Base-by-base conservation (phyloP, 1,140 invertebrate genomes). In the Drosophila azteca region DNA sequence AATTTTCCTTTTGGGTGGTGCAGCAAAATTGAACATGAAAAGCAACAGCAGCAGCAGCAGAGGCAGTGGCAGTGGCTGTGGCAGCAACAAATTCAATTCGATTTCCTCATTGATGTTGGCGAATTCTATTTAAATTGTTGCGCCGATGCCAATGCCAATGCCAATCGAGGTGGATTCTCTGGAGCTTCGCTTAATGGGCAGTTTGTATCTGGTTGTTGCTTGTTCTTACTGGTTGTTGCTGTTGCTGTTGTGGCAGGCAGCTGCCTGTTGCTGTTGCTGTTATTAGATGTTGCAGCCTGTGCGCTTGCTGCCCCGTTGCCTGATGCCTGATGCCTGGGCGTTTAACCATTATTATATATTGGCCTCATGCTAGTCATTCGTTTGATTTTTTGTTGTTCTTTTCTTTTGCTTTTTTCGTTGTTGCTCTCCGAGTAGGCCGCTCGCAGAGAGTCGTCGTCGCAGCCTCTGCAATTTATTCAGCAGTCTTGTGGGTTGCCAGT, bases 281-380 rank as follows among this genome's bases (percentile, higher is more conserved):
- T 66, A 78, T 74, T 74, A 63, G 69, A 46, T 50, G 58, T 59
- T 39, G 52, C 26, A 44, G 64, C 29, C 29, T 31, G 2, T 8
- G n/a, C n/a, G n/a, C n/a, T n/a, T n/a, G n/a, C n/a, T n/a, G n/a
- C n/a, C n/a, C n/a, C n/a, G n/a, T n/a, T 29, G 29, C 29, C 22
- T 51, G 43, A 11, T 55, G 51, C 41, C 22, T 20, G 54, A 35
- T 69, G 65, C 71, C 71, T 80, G 77, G 78, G 78, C 77, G 78
- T 80, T 81, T 72, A 81, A 53, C 77, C 66, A 80, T 80, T 80
- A 80, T 80, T 80, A 81, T 80, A 81, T 81, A 80, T 81, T 80
- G 77, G 78, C 77, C 66, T 64, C 66, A 77, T 80, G 77, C 72
- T 80, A 80, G 78, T 71, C 62, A 66, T 72, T 81, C 78, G 71